These are phyloP conservation scores for Mesoligia furuncula DNA, from an alignment of 2,888 invertebrate species.

Conservation along the genomic window DNA sequence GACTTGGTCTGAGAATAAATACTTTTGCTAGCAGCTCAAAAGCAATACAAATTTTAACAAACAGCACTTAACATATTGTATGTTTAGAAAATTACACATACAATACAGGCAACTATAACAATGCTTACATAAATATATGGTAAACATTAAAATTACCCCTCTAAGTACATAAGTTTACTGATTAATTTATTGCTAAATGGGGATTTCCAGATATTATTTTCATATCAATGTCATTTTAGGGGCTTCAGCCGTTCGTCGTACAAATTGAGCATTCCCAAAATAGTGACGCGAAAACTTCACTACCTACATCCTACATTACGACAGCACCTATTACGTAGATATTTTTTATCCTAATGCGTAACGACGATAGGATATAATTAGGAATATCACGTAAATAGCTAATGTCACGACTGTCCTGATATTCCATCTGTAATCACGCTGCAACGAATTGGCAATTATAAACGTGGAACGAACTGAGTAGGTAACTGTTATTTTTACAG, in stretches of 20 bases:
- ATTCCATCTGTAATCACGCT: conserved; percentile 31
- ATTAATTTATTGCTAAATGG: background rate
- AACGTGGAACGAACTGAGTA: conserved; percentile 62
- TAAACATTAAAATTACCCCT: background rate
- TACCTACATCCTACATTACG: conserved; percentile 30
- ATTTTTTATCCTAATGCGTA: conserved; percentile 23
- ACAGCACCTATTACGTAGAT: conserved; percentile 42
- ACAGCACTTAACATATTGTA: background rate
- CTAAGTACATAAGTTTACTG: too few species aligned
- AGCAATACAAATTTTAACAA: background rate
- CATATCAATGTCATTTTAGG: conserved; percentile 9
- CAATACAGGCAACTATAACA: background rate
- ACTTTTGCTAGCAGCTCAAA: background rate
- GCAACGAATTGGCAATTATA: conserved; percentile 36
- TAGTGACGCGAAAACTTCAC: conserved; percentile 35
- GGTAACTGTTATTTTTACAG: conserved; percentile 63
- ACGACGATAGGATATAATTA: conserved; percentile 30
- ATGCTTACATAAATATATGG: background rate
- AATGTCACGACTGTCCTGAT: conserved; percentile 13
- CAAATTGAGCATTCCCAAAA: conserved; percentile 42
- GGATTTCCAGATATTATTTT: background rate
- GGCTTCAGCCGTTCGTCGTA: conserved; percentile 11
- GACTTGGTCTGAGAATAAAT: background rate
- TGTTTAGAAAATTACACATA: conserved; percentile 1
- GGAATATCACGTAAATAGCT: conserved; percentile 2